Base-by-base conservation (phyloP, 2,888 invertebrate genomes). In the Caenorhabditis sp. region DNA sequence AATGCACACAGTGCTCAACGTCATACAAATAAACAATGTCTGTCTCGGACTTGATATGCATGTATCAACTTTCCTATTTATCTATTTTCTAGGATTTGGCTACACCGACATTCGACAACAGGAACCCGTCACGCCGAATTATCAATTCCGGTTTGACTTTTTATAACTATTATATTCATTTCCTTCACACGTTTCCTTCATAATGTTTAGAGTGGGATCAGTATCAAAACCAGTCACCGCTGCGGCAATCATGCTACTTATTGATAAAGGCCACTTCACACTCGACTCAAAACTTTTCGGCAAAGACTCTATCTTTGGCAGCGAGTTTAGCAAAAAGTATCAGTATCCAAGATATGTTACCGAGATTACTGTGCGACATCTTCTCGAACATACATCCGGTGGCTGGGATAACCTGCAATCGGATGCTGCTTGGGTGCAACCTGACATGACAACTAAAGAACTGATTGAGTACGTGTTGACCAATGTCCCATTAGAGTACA, bases 181-280 rank as follows among this genome's bases (percentile, higher is more conserved):
- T 40, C 15, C 13, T 9, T 40, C 40, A 15, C 40, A 40, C 6
- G 5, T 9, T 40, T 40, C 15, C 13, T 18, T 69, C 28, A 26
- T 9, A 5, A 32, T n/a, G 11, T 28, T 61, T 51, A 88, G 91
- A 62, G 87, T 91, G 53, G 91, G 91, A 20, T 88, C 88, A 28
- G 90, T 91, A 18, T 91, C 91, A 26, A 91, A 91, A 67, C 91
- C 91, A 28, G 86, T 91, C 50, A 91, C 91, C 20, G 90, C 91
- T 2, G 85, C 91, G 3, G 90, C 91, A 8, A 82, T 91, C 26
- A 81, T 91, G 77, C 60, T 90, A 8, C 82, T 91, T 9, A 87
- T 90, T 20, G 90, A 90, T 69, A 83, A 86, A 60, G 88, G 89
- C n/a, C 70, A 81, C 47, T 81, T 87, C 65, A 64, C 83, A 6